Percentiles rank a stretch among this genome's conserved stretches.
These are phyloP conservation scores for Hydrolagus affinis DNA, from an alignment of 2,113 vertebrate genomes.

Conservation along the genomic window DNA sequence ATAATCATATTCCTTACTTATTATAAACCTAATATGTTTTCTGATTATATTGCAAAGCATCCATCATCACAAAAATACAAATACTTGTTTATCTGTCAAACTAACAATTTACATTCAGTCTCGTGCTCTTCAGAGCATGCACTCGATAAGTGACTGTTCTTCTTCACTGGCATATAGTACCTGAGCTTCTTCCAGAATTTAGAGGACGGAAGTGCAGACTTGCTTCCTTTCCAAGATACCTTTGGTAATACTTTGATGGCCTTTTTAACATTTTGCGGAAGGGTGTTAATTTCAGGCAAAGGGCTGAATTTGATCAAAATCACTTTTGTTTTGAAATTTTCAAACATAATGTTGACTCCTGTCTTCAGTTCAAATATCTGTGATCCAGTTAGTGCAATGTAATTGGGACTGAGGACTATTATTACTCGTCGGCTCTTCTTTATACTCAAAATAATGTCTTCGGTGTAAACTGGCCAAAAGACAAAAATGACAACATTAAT, in stretches of 20 bases:
- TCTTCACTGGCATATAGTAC: constrained; percentile 63
- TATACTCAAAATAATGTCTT: constrained; percentile 66
- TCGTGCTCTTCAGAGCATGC: constrained; percentile 4
- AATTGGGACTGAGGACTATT: constrained; percentile 67
- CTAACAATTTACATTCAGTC: background rate
- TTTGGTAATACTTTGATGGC: constrained; percentile 68
- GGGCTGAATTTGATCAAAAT: constrained; percentile 58
- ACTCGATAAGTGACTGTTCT: background rate
- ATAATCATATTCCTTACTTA: too few species aligned
- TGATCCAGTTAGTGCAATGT: constrained; percentile 49
- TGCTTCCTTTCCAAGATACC: constrained; percentile 54
- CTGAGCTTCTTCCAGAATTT: constrained; percentile 68
- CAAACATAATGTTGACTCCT: constrained; percentile 60
- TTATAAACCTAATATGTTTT: too few species aligned
- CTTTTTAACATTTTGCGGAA: constrained; percentile 61
- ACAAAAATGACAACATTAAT: background rate
- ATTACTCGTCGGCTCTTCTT: constrained; percentile 68
- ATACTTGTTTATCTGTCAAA: background rate
- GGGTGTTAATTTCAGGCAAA: constrained; percentile 51
- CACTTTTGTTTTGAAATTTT: constrained; percentile 55
- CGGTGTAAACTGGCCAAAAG: constrained; percentile 59
- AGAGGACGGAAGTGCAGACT: constrained; percentile 42
- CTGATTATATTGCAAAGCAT: too few species aligned
- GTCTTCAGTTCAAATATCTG: constrained; percentile 75
- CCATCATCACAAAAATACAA: too few species aligned